phyloP scores from a whole-genome alignment of 1,140 invertebrate genomes.

The Zophobas atratus region DNA sequence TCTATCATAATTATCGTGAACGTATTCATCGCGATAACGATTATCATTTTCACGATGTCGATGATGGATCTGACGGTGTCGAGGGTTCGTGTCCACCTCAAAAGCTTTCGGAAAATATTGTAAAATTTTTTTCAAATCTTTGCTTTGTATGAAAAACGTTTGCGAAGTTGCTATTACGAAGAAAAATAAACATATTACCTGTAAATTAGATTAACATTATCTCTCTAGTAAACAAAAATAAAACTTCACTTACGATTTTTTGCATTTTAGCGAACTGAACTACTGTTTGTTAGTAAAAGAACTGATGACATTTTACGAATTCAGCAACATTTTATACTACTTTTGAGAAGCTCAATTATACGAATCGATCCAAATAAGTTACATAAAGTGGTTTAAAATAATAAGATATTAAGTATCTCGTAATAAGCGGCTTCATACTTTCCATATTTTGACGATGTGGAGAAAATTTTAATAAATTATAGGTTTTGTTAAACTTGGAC shows the following conservation, averaged over 20 bases:
- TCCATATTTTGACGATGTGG: slow-evolving; percentile 18
- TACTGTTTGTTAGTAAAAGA: neutral
- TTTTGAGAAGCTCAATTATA: neutral
- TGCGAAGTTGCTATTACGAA: neutral
- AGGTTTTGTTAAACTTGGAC: slow-evolving; percentile 4
- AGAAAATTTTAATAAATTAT: slow-evolving; percentile 20
- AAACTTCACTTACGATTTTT: slow-evolving; percentile 17
- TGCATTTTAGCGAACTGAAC: neutral
- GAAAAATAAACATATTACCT: slow-evolving; percentile 16
- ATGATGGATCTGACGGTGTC: neutral
- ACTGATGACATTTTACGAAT: slow-evolving; percentile 2
- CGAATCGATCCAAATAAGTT: slow-evolving; percentile 26
- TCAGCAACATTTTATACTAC: slow-evolving; percentile 16
- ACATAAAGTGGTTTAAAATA: slow-evolving; percentile 11
- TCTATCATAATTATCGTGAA: slow-evolving; percentile 29
- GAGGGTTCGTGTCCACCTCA: neutral
- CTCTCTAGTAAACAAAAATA: no score
- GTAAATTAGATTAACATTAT: no score
- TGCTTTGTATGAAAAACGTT: slow-evolving; percentile 38
- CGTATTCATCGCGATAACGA: slow-evolving; percentile 17
- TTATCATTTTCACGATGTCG: neutral
- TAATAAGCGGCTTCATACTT: slow-evolving; percentile 12
- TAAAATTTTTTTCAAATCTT: slow-evolving; percentile 43
- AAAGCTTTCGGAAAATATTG: slow-evolving; percentile 16
- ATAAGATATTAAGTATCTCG: no score